These are phyloP conservation scores for Triops longicaudatus DNA, from an alignment of 1,140 invertebrate genomes.

Conservation along the genomic window DNA sequence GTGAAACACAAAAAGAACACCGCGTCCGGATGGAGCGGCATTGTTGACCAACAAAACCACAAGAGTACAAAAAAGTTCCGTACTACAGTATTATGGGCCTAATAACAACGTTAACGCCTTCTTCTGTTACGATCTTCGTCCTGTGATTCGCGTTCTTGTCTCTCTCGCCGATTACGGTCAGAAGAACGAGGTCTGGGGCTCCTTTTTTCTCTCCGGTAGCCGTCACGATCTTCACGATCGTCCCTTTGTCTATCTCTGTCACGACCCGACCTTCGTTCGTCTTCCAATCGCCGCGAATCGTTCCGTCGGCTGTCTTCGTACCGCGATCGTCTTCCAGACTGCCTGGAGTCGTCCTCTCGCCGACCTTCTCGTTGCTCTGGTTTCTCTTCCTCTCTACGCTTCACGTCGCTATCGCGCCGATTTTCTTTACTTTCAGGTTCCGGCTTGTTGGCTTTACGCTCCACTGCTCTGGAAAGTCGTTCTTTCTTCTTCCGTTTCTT, in stretches of 20 bases:
- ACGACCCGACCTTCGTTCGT: background rate
- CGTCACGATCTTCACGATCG: conserved; percentile 10
- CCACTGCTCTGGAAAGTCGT: background rate
- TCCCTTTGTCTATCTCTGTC: background rate
- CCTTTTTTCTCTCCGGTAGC: background rate
- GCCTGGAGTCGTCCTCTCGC: background rate
- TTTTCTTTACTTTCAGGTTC: background rate
- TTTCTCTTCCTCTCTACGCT: background rate
- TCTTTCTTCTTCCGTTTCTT: background rate
- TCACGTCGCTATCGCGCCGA: background rate
- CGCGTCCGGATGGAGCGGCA: no score
- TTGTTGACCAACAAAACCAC: no score
- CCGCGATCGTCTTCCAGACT: background rate
- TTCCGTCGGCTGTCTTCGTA: background rate
- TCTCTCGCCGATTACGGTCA: background rate
- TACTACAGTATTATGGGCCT: no score
- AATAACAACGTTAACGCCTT: background rate
- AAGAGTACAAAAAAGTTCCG: no score
- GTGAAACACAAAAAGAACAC: no score
- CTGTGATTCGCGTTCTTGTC: background rate
- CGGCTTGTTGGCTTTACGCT: background rate
- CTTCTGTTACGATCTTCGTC: background rate
- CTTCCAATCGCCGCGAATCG: conserved; percentile 5
- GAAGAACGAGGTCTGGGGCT: background rate
- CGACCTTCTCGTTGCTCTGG: background rate